These are phyloP conservation scores for Aythya fuligula DNA, from an alignment of 2,797 vertebrate species.

Conservation along the genomic window DNA sequence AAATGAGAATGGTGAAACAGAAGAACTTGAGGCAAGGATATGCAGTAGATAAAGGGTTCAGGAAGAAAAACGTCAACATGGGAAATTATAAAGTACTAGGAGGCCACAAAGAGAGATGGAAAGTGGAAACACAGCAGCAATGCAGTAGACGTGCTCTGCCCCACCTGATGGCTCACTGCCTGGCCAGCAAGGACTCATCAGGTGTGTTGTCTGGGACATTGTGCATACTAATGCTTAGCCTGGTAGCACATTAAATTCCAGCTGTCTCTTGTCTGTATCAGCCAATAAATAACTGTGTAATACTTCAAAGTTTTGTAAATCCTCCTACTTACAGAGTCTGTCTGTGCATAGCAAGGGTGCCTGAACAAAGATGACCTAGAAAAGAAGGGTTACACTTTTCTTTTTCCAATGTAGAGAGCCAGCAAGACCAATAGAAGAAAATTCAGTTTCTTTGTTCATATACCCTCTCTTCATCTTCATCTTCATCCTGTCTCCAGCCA, in stretches of 20 bases:
- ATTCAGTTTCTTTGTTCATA: neutral
- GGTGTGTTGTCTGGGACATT: accelerated
- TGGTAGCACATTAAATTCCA: neutral
- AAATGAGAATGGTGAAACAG: neutral
- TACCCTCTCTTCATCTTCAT: neutral
- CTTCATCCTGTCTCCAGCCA: neutral
- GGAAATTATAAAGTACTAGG: neutral
- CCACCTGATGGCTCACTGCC: neutral
- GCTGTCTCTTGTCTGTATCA: neutral
- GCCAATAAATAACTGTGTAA: neutral
- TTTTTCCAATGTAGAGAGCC: neutral
- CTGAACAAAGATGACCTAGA: slow-evolving; percentile 11
- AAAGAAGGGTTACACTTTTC: neutral
- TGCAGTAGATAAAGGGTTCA: neutral
- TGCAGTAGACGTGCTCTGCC: neutral
- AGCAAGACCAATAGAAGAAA: neutral
- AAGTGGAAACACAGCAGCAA: neutral
- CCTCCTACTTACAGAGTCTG: neutral
- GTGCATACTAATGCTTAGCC: neutral
- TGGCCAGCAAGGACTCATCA: neutral
- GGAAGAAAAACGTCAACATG: neutral
- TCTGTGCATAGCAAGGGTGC: neutral
- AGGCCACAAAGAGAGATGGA: neutral
- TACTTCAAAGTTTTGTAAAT: neutral
- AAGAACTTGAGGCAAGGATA: neutral